Conservation (phyloP, 2,113 vertebrate genomes). For the Dasypus novemcinctus region DNA sequence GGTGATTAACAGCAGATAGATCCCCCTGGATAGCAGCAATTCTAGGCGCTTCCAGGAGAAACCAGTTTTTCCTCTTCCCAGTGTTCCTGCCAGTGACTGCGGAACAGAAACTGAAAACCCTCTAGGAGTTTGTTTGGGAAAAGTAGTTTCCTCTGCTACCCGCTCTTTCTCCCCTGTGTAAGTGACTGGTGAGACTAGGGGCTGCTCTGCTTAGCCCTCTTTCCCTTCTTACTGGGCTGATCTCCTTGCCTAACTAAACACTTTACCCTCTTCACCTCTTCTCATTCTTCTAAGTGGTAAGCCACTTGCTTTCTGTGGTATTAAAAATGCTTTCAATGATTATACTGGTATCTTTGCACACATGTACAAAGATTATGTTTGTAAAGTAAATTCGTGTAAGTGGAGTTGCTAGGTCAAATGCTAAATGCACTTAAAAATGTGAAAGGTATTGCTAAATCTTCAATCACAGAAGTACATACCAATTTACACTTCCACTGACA, state of each 20-base stretch:
- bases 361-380: not conserved
- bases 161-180: not conserved
- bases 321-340: not conserved
- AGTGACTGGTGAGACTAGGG: not conserved
- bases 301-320: not conserved
- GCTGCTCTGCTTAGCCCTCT: not conserved
- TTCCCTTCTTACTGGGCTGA: not conserved
- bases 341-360: not conserved
- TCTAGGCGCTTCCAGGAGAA: not conserved
- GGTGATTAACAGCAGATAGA: not conserved
- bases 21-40: not conserved
- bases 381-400: not conserved
- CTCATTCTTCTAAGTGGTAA: not conserved
- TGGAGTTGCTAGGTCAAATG: not conserved
- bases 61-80: not conserved
- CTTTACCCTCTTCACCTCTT: not conserved
- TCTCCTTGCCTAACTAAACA: not conserved
- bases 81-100: not conserved
- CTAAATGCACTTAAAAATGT: not conserved
- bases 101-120: not conserved
- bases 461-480: not conserved
- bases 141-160: not conserved
- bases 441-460: slow-evolving; percentile 9
- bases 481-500: not conserved
- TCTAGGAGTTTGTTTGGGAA: not conserved